A percentile compares a stretch with the other conserved stretches of the same genome.
Evolutionary conservation across 2,113 vertebrate genomes (phyloP).

Genomic region (Tragelaphus imberbis): DNA sequence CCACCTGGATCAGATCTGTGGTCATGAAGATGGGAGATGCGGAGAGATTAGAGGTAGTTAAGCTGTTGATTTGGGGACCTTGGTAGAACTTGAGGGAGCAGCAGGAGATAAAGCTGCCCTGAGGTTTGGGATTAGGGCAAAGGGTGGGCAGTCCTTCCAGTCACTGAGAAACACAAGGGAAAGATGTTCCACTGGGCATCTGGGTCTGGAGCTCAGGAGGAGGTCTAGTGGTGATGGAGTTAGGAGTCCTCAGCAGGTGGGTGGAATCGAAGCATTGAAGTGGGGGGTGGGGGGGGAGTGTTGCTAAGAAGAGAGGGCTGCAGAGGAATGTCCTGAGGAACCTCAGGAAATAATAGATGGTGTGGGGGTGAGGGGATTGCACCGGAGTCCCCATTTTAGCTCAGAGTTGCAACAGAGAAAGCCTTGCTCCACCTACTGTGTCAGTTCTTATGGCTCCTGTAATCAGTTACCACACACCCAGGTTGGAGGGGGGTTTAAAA

Average conservation of each 20-base stretch:
- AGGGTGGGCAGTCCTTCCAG: too few relatives aligned
- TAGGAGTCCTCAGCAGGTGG: neutral
- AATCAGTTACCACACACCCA: neutral
- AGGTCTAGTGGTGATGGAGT: neutral
- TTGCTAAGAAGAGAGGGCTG: neutral
- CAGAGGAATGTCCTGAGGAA: neutral
- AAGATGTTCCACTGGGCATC: neutral
- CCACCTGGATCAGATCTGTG: neutral
- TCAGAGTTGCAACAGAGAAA: neutral
- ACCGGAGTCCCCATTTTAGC: neutral
- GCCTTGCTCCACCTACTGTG: neutral
- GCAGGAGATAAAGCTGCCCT: neutral
- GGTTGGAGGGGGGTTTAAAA: neutral
- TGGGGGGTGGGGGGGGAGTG: rapidly evolving
- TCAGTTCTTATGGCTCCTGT: neutral
- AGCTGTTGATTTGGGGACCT: neutral
- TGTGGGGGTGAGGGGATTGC: neutral
- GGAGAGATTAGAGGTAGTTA: neutral
- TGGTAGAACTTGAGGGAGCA: neutral
- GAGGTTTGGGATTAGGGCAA: neutral
- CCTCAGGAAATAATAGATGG: neutral
- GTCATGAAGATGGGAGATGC: neutral
- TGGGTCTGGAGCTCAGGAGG: neutral
- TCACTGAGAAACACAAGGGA: neutral
- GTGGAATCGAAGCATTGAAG: neutral